Base-by-base conservation (phyloP, 2,888 invertebrate species). In the Pseudococcus longispinus region DNA sequence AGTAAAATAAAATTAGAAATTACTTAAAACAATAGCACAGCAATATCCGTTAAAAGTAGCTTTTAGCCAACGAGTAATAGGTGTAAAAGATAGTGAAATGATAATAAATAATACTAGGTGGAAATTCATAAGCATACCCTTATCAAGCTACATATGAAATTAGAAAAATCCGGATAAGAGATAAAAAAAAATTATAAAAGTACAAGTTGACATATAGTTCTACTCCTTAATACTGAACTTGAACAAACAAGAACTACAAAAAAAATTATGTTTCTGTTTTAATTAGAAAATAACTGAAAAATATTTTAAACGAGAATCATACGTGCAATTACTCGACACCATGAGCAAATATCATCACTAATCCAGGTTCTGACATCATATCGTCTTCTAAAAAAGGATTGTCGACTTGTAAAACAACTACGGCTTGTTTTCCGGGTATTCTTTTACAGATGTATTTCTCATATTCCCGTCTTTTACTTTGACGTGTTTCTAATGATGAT, bases 341-440 rank as follows among this genome's bases (percentile, higher is more conserved):
- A 91, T 98, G 98, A 88, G 98, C 98, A 92, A 98, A 98, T 90
- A 98, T 98, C 98, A 98, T 98, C 85, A 98, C 98, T 89, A 98
- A 93, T 1, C 98, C 98, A 0, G 98, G 98, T 89, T 98, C 97
- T 65, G 97, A 94, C 94, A 98, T 97, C 94, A 98, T 96, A 90
- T 98, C 97, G 88, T 97, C 97, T 87, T 96, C 95, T 93, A 98
- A 97, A 91, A 98, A 98, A 3, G 94, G 93, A 91, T 98, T 98
- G 91, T 98, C 98, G 91, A 97, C 97, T 88, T 96, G 95, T 89
- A 98, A 93, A 55, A 98, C 98, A 88, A 98, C 93, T 87, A 98
- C 98, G 9, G 98, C 98, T 91, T 98, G 98, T 91, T 97, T 97
- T 88, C 96, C 97, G 86, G 98, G 98, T 89, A 98, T 96, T 90